Base-by-base conservation (phyloP, 2,888 invertebrate species). In the Salpingus planirostris region DNA sequence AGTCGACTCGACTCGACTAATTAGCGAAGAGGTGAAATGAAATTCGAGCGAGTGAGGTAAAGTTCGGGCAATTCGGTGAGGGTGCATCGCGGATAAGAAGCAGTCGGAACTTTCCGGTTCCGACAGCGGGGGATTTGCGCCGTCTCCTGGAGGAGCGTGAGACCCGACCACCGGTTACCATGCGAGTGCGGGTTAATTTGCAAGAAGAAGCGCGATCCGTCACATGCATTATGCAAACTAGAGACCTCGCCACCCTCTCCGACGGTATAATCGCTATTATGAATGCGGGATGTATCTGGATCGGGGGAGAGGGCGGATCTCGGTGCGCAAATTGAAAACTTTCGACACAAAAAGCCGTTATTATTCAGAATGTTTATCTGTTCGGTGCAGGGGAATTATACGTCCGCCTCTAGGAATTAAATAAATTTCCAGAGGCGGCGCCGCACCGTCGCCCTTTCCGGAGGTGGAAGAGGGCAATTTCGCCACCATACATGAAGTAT, bases 311-410 rank as follows among this genome's bases (percentile, higher is more conserved):
- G 22, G 31, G 31, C 36, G 31, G 31, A 39, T 31, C 39, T 39
- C 39, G 39, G 26, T 37, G 22, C 25, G 40, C 31, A 44, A 44
- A 42, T 46, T 46, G 40, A 43, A 46, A 44, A 44, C 38, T 43
- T 44, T 40, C 27, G 22, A 15, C 33, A 29, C 29, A 32, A 27
- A 31, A 33, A 39, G 27, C 30, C 34, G 32, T 38, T 32, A 38
- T 43, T 37, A 40, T 42, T 32, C 32, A 38, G 33, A 33, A 37
- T 43, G 33, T 48, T 50, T 48, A 46, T 48, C 49, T 43, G 41
- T 24, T 30, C 31, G 33, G 31, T 38, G 46, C 47, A 47, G 45
- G 43, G 36, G 40, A 47, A 46, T 46, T 44, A 33, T 44, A 47
- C 39, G 44, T 28, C 25, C 29, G 26, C 27, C 36, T 31, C 15